These are phyloP conservation scores for Lycodopsis pacificus DNA, from an alignment of 2,797 vertebrate species.

Conservation along the genomic window DNA sequence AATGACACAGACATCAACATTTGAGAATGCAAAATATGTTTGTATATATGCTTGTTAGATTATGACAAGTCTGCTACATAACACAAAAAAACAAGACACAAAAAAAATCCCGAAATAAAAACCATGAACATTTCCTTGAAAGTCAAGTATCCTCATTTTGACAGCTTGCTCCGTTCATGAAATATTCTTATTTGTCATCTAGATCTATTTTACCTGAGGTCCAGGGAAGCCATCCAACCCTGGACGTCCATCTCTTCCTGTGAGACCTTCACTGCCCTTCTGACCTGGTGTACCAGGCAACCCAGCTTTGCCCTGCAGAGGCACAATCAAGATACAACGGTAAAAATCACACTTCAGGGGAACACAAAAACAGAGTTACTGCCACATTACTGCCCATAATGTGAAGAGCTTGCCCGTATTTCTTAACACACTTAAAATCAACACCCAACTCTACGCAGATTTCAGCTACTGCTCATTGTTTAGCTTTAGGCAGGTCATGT, in stretches of 20 bases:
- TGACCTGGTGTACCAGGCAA: conserved; percentile 82
- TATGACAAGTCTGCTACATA: neutral
- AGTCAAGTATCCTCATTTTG: neutral
- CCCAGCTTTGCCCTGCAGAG: conserved; percentile 85
- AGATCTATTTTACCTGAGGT: conserved; percentile 82
- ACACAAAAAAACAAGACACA: neutral
- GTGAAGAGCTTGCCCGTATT: neutral
- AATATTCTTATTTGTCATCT: neutral
- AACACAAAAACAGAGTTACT: conserved; percentile 1
- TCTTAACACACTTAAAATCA: neutral
- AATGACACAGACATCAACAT: neutral
- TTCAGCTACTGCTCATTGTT: neutral
- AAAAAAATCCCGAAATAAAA: neutral
- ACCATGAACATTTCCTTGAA: neutral
- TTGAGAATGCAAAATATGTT: conserved; percentile 2
- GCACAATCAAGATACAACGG: neutral
- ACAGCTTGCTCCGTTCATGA: neutral
- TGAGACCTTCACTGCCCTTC: conserved; percentile 81
- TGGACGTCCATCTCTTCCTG: conserved; percentile 87
- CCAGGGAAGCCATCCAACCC: conserved; percentile 91
- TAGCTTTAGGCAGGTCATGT: too few species aligned
- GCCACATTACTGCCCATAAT: neutral
- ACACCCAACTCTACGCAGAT: neutral
- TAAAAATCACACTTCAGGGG: conserved; percentile 1
- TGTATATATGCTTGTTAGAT: neutral